These are phyloP conservation scores for Peromyscus polionotus DNA, from an alignment of 2,113 vertebrate species.

Conservation along the genomic window DNA sequence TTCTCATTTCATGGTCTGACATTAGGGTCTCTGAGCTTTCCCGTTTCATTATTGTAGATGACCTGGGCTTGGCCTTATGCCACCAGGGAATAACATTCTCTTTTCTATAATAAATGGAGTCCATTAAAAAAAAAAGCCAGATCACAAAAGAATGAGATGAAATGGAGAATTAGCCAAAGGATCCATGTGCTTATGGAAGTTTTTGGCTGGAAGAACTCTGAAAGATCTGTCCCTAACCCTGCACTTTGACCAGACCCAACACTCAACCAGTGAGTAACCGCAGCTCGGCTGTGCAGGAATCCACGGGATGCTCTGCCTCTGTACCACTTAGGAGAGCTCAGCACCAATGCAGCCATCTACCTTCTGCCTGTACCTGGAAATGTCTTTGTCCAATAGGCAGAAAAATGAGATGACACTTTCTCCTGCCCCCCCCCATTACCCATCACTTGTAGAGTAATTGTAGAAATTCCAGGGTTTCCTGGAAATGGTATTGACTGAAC, in stretches of 20 bases:
- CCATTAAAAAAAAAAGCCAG: constrained; percentile 35
- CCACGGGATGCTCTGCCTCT: background rate
- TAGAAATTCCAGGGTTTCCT: constrained; percentile 42
- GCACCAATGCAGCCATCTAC: background rate
- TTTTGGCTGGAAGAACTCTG: constrained; percentile 21
- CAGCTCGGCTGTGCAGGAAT: background rate
- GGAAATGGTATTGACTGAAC: background rate
- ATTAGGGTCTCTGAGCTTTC: background rate
- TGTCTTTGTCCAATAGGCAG: background rate
- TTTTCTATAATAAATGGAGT: constrained; percentile 52
- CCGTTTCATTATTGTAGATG: background rate
- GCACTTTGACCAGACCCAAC: background rate
- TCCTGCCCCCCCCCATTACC: background rate
- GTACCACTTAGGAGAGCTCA: background rate
- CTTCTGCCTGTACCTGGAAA: background rate
- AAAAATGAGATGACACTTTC: background rate
- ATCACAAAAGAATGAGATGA: constrained; percentile 33
- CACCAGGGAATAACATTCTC: constrained; percentile 54
- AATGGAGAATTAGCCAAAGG: constrained; percentile 58
- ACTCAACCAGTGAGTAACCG: background rate
- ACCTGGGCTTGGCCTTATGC: constrained; percentile 22
- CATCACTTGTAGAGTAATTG: background rate
- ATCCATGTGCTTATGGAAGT: constrained; percentile 3
- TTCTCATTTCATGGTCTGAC: constrained; percentile 2
- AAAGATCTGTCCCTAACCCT: background rate